A percentile compares a stretch with the other conserved stretches of the same genome.
These are phyloP conservation scores for Hyperopisus bebe DNA, from an alignment of 2,113 vertebrate genomes.

Conservation along the genomic window DNA sequence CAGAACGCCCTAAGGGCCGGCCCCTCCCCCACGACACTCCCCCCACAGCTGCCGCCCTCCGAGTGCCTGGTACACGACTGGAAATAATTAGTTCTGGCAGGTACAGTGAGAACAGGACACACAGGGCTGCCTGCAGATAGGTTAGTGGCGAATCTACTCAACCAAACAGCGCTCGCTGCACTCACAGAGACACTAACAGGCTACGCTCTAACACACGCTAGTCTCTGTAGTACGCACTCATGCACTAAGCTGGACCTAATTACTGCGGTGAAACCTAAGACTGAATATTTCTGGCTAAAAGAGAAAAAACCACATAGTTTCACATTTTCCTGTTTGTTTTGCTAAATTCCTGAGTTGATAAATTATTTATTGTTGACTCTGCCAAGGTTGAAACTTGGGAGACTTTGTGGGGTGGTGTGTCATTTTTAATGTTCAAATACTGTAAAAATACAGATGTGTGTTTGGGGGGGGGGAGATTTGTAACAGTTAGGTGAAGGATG, in stretches of 20 bases:
- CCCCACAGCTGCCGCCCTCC: slow-evolving; percentile 47
- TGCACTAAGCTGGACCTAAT: background rate
- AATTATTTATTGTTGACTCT: background rate
- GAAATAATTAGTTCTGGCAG: slow-evolving; percentile 81
- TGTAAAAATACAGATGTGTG: background rate
- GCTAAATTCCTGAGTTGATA: background rate
- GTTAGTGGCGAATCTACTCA: slow-evolving; percentile 47
- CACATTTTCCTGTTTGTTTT: background rate
- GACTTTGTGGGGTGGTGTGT: background rate
- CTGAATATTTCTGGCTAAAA: background rate
- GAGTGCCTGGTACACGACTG: slow-evolving; percentile 61
- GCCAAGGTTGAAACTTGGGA: background rate
- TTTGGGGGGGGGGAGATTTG: background rate
- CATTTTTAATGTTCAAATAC: background rate
- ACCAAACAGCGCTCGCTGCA: slow-evolving; percentile 37
- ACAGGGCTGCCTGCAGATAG: slow-evolving; percentile 40
- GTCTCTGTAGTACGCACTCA: background rate
- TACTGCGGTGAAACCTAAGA: background rate
- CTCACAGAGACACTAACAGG: slow-evolving; percentile 15
- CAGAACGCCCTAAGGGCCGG: slow-evolving; percentile 47
- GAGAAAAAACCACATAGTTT: background rate
- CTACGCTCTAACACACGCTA: background rate
- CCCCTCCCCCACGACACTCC: slow-evolving; percentile 39
- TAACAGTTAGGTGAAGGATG: background rate
- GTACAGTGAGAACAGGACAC: slow-evolving; percentile 53